Evolutionary conservation across 2,888 invertebrate genomes (phyloP).

Genomic region (Aquatica leii): DNA sequence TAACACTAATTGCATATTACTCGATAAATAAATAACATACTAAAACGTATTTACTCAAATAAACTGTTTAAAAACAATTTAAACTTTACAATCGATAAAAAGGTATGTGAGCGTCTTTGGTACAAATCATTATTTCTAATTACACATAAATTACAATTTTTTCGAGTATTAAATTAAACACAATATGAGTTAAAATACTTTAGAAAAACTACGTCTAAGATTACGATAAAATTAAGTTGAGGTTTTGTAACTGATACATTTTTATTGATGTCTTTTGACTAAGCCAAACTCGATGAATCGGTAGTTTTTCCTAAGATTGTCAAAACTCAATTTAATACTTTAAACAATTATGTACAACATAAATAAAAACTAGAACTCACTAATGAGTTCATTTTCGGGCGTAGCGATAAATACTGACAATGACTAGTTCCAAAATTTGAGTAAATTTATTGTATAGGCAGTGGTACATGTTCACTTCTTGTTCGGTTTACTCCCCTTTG

Average conservation of each 20-base stretch:
- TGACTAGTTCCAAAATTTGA: slow-evolving; percentile 51
- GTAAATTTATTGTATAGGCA: slow-evolving; percentile 42
- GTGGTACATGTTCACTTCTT: slow-evolving; percentile 36
- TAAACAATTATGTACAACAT: slow-evolving; percentile 39
- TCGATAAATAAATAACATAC: slow-evolving; percentile 45
- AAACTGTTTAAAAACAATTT: slow-evolving; percentile 51
- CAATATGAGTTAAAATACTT: background rate
- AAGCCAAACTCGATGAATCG: background rate
- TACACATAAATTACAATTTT: background rate
- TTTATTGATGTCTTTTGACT: background rate
- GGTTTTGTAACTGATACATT: background rate
- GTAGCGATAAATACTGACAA: slow-evolving; percentile 53
- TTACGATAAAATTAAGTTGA: background rate
- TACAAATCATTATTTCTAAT: slow-evolving; percentile 28
- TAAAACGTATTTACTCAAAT: slow-evolving; percentile 59
- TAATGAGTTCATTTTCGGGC: slow-evolving; percentile 16
- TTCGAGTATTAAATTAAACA: slow-evolving; percentile 10
- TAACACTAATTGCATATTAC: slow-evolving; percentile 11
- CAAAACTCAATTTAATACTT: slow-evolving; percentile 30
- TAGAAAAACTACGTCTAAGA: background rate
- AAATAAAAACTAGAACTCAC: slow-evolving; percentile 28
- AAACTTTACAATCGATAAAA: slow-evolving; percentile 12
- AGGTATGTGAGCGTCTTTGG: slow-evolving; percentile 48
- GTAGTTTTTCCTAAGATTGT: slow-evolving; percentile 6
- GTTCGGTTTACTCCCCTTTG: slow-evolving; percentile 36